A percentile compares a stretch with the other conserved stretches of the same genome.
These are phyloP conservation scores for Rhinolophus sinicus DNA, from an alignment of 2,113 vertebrate genomes.

Conservation along the genomic window DNA sequence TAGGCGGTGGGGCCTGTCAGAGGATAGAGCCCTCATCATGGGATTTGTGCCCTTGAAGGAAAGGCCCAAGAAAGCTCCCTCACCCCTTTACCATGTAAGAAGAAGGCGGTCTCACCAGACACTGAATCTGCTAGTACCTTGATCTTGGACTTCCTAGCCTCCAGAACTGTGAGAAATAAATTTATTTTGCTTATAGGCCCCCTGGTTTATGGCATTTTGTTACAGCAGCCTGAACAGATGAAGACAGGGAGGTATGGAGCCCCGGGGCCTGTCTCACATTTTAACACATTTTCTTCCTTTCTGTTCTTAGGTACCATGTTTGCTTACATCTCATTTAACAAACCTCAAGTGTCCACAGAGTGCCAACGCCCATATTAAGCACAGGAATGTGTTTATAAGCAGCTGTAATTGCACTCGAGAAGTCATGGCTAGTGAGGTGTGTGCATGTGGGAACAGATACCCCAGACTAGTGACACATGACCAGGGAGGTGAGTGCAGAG, in stretches of 20 bases:
- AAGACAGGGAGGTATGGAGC: background rate
- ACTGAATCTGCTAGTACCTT: too few species aligned
- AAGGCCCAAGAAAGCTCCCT: background rate
- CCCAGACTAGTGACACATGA: background rate
- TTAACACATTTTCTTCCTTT: background rate
- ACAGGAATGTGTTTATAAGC: background rate
- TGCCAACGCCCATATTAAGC: background rate
- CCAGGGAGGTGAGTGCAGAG: rapidly evolving
- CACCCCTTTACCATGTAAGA: background rate
- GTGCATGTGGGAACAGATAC: background rate
- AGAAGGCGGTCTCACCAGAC: background rate
- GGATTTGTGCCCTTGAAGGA: background rate
- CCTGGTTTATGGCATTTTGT: background rate
- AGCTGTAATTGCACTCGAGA: background rate
- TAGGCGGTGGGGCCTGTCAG: too few species aligned
- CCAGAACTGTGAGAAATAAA: background rate
- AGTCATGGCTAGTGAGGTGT: background rate
- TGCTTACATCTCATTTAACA: background rate
- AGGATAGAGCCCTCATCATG: too few species aligned
- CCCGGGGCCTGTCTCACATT: background rate
- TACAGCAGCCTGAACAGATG: rapidly evolving
- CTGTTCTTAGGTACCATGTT: background rate
- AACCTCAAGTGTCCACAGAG: background rate
- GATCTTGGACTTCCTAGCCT: background rate
- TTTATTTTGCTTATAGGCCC: background rate